Base-by-base conservation (phyloP, 2,797 vertebrate species). In the Sarcoramphus papa region DNA sequence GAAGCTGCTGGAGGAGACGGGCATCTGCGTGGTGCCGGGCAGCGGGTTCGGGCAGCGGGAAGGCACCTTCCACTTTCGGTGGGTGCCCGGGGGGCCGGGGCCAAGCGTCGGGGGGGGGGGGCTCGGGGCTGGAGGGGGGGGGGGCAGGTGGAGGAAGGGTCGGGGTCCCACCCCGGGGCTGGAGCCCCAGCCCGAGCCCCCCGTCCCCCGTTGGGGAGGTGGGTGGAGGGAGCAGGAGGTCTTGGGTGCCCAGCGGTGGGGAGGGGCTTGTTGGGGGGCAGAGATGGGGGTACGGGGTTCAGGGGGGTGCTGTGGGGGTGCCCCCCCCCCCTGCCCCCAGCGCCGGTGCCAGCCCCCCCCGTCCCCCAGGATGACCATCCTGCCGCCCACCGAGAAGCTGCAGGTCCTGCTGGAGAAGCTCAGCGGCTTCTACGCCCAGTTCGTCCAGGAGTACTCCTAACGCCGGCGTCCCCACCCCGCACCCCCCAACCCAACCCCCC, bases 11-110 rank as follows among this genome's bases (percentile, higher is more conserved):
- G 99, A 99, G 93, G 99, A 99, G 86, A 99, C 98, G 3, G 99
- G 99, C 4, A 99, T 99, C 98, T 99, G 99, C 33, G 97, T 99
- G 54, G 98, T 99, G 12, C 99, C 99, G 0, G 99, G 99, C 2
- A 99, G 99, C 6, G 99, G 99, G 40, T 99, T 99, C 21, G 99
- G 99, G 1, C 99, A 99, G 95, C 98, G 88, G 30, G 98, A 99
- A 2, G 99, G 99, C 84, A 99, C 99, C 57, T 99, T 98, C 87
- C 99, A 99, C 97, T 99, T 99, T 97, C 98, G 99, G 99, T 99
- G 94, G 28, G 75, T 14, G 8, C 27, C 22, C 3, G 11, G 3
- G 7, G 18, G 35, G 37, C 9, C 1, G 13, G 28, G 37, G 37
- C n/a, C n/a, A n/a, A n/a, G n/a, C n/a, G n/a, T n/a, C n/a, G n/a